Base-by-base conservation (phyloP, 2,888 invertebrate genomes). In the Drosophila robusta region DNA sequence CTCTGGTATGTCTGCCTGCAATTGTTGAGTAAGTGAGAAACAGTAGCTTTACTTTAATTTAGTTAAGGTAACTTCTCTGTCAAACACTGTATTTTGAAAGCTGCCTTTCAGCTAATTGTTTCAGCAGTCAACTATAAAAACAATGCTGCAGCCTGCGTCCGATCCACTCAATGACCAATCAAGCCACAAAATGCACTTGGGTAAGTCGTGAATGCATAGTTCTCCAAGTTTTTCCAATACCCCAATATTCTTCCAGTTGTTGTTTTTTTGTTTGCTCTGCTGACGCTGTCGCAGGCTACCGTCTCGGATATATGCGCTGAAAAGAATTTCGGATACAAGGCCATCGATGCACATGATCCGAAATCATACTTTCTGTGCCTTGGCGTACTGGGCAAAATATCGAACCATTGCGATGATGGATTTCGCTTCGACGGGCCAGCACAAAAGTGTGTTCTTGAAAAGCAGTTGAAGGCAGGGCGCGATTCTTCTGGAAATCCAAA, bases 361-460 rank as follows among this genome's bases (percentile, higher is more conserved):
- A 46, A 64, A 2, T 45, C 65, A n/a, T 79, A 74, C 50, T 70
- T 51, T 16, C 9, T 68, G 1, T 79, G 80, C 5, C 42, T 79
- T 3, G 78, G 74, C 2, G 1, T 49, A 1, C 14, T 79, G n/a
- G 81, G 78, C 5, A 74, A 60, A 12, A 11, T 66, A 1, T 39
- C 8, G 9, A 66, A 16, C 26, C 41, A 11, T 36, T 79, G 78
- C 45, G 39, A 62, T 50, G 61, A 64, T 3, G 78, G 81, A 41
- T 70, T 26, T 26, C 34, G 3, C 0, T 79, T 79, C 14, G 66
- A 51, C 69, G 50, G 8, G 4, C 3, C 38, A 0, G 9, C 47
- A 6, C 70, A 80, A 42, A 57, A 41, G 12, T 79, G 78, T 36
- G 7, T 77, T 0, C 0, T 57, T 0, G 55, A 67, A 7, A 44